Base-by-base conservation (phyloP, 2,797 vertebrate genomes). In the Brachyalestes nurse region DNA sequence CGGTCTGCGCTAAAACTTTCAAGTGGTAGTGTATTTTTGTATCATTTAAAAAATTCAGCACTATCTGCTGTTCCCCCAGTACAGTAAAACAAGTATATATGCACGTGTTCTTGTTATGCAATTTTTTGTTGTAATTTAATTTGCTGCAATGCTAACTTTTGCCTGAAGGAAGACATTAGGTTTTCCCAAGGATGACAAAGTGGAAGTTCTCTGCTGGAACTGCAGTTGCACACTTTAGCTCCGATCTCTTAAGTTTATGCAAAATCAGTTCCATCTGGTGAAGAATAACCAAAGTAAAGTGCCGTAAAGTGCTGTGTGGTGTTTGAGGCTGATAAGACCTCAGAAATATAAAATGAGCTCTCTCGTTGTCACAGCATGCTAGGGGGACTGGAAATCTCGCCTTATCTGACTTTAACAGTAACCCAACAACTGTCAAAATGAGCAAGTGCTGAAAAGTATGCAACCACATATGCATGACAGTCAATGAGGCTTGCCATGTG, bases 321-420 rank as follows among this genome's bases (percentile, higher is more conserved):
- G 38, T 66, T 79, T 58, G 49, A 28, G 23, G 51, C 38, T 47
- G 34, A 67, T 74, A 58, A 67, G 23, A 67, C 23, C 9, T 6
- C 10, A 17, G 34, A 79, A 73, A 58, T 21, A 58, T 73, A 7
- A 73, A 57, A 64, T 17, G 8, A 6, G 45, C 55, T 51, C 21
- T 19, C 25, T 79, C 60, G n/a, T 38, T 71, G 60, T 17, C 25
- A 40, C 38, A 19, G 19, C 25, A 72, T n/a, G 49, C 45, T 7
- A 0, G 38, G 25, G 55, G 34, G 55, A 47, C 55, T 61, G 67
- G 23, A 61, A 45, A n/a, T 28, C 78, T 58, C 34, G 7, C 25
- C 25, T 73, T 80, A 57, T 73, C 51, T 28, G 23, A 60, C 62
- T 47, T 58, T 74, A 67, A 19, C 71, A 58, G 61, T 42, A 73